phyloP scores from a whole-genome alignment of 2,888 invertebrate genomes.

The Clitarchus hookeri region DNA sequence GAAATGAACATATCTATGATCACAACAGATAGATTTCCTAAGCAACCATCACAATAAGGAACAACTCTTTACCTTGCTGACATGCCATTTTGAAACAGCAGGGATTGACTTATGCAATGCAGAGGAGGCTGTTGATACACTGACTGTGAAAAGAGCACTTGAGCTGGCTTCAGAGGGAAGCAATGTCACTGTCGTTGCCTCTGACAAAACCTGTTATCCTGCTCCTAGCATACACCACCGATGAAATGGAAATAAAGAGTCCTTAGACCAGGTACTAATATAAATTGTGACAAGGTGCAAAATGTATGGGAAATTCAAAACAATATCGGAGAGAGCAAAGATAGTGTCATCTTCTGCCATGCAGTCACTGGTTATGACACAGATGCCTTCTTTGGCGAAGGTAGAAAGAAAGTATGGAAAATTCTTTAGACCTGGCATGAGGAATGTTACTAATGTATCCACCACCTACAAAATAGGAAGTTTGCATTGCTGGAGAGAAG shows the following conservation, averaged over 20 bases:
- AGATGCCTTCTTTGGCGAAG: not conserved
- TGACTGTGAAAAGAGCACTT: too few species aligned
- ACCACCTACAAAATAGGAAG: not conserved
- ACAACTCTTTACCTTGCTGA: not conserved
- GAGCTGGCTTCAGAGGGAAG: too few species aligned
- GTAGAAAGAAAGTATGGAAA: not conserved
- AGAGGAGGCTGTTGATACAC: too few species aligned
- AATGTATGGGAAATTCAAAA: not conserved
- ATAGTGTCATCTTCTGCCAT: not conserved
- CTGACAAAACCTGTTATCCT: not conserved
- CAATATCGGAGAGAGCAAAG: not conserved
- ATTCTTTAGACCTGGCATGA: too few species aligned
- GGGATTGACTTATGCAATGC: too few species aligned
- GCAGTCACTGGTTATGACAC: not conserved
- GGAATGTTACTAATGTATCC: too few species aligned
- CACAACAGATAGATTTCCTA: not conserved
- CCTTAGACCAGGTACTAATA: not conserved
- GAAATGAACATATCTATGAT: not conserved
- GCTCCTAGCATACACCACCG: not conserved
- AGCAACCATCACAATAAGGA: not conserved
- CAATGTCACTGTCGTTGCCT: too few species aligned
- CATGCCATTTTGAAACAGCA: not conserved
- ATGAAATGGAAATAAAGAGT: not conserved
- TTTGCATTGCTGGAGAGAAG: not conserved
- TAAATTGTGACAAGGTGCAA: not conserved